Evolutionary conservation across 2,888 invertebrate species (phyloP), one percentile per base, ranked within the genome.

Genomic region (Priocnemis perturbator): DNA sequence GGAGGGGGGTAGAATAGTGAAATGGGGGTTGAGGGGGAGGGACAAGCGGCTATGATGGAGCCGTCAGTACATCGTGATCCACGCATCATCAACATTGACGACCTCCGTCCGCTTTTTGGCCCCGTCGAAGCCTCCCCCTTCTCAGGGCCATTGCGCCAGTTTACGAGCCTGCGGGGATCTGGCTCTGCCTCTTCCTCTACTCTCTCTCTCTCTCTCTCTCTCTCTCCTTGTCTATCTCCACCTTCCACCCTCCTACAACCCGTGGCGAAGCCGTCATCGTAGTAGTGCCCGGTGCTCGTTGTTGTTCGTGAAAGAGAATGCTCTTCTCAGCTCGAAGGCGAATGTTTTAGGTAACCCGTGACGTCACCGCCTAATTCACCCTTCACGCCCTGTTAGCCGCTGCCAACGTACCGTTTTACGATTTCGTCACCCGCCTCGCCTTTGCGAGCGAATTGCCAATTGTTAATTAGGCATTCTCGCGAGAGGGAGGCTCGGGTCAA

Each of bases 61-160:
- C 79, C 84, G 83, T 83, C 84, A 79, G 83, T 86, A 83, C 81
- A 86, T 87, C 87, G 85, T 86, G 85, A 88, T 87, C 87, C 88
- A 87, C 87, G 88, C 86, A 84, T 88, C 88, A 87, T 88, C 87
- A 88, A 85, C 86, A 85, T 87, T 88, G 87, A 88, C 86, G 88
- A 88, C 85, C 86, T 86, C 85, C 85, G 84, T 86, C 85, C 87
- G 85, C 85, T 82, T 79, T 82, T 81, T 77, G 76, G 80, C 78
- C 81, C 77, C 72, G 73, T 64, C 71, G 64, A 57, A 69, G 65
- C 77, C 70, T 66, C 76, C 74, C 76, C 73, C 74, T 68, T 71
- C 74, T 71, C 78, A 57, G 65, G 68, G 76, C 81, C 81, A 82
- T 83, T 80, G 79, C 81, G 73, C 81, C 77, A 74, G 79, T 87